These are phyloP conservation scores for Cygnus buccinator DNA, from an alignment of 2,113 vertebrate genomes.

Conservation along the genomic window DNA sequence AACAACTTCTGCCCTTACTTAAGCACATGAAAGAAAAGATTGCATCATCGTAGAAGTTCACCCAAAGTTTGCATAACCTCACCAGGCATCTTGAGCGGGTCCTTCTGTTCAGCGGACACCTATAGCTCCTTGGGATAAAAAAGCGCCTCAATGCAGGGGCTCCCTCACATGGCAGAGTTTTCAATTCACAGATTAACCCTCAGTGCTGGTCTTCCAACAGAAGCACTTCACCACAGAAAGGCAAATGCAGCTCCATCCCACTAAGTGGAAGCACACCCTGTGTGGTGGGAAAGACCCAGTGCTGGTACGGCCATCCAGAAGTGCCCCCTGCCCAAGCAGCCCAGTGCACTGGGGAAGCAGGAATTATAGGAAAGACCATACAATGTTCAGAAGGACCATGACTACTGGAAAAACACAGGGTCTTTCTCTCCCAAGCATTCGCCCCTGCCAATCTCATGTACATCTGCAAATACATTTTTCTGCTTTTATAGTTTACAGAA, in stretches of 20 bases:
- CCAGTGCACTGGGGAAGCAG: fast-evolving
- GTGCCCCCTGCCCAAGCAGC: neutral
- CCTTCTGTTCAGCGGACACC: neutral
- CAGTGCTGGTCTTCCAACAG: neutral
- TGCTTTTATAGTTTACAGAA: neutral
- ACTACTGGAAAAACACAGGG: neutral
- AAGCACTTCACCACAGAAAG: neutral
- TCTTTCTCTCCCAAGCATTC: neutral
- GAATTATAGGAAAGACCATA: neutral
- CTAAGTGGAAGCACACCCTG: neutral
- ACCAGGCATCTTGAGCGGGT: neutral
- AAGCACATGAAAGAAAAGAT: neutral
- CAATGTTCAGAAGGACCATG: fast-evolving
- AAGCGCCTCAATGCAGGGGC: neutral
- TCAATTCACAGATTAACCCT: neutral
- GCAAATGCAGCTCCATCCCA: fast-evolving
- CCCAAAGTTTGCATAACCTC: neutral
- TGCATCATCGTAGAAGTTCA: neutral
- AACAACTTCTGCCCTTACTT: neutral
- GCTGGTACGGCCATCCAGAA: fast-evolving
- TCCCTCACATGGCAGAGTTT: neutral
- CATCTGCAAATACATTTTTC: neutral
- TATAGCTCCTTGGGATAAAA: neutral
- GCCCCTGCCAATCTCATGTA: neutral
- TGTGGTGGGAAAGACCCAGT: neutral